Base-by-base conservation (phyloP, 2,797 vertebrate species). In the Columba guinea region DNA sequence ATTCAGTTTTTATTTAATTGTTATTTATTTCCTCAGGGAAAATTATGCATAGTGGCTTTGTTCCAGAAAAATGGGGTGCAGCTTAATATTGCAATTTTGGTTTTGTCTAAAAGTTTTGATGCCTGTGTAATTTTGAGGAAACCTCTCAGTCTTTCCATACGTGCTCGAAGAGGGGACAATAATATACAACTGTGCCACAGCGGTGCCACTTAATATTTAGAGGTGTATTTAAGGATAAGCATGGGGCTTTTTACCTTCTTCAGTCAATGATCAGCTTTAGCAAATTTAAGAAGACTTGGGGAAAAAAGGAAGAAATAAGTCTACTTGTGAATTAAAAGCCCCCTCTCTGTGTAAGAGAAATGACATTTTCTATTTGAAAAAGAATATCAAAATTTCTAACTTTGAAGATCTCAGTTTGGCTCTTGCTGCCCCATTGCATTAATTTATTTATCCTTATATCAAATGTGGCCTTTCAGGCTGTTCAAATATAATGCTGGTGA, bases 1-100 rank as follows among this genome's bases (percentile, higher is more conserved):
- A 87, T 95, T 96, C 92, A 92, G 8, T 83, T 95, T 94, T 95
- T 93, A 86, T 89, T 96, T 96, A 95, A 95, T 95, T 94, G 71
- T 85, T 85, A 80, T 85, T 93, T 95, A 95, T 94, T 95, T 96
- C 96, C 90, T 85, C 49, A 0, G 88, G 86, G 94, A 87, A 79
- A 89, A 90, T 87, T 94, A 92, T 67, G 63, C 67, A 14, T 32
- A 44, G 78, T 93, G 95, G 94, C 90, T 78, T 73, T 37, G 27
- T 69, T 95, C 93, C 96, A 97, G 94, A 94, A 93, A 96, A 94
- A 87, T 34, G 59, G 87, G 92, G 64, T 90, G 75, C 84, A 93
- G 90, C n/a, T 96, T 94, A 95, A 81, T 87, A 65, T 20, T 69
- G 93, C 37, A 87, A 52, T 83, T 95, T 80, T 92, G 90, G 80